phyloP scores from a whole-genome alignment of 53 echinoderm and acorn worm species.

The Mesocentrotus franciscanus region DNA sequence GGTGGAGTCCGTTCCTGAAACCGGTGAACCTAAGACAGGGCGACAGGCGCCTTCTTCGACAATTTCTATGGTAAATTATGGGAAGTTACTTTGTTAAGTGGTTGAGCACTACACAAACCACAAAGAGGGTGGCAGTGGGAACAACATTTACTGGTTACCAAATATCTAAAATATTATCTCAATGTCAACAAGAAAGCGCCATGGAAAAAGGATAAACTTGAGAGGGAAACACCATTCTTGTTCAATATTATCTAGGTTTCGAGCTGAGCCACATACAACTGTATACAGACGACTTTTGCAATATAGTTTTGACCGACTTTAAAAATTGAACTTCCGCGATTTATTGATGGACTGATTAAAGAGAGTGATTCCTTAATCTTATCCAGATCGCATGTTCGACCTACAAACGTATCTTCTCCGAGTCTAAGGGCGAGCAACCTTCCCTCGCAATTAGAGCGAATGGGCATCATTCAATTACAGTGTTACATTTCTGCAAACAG shows the following conservation, averaged over 20 bases:
- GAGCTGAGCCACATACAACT: background rate
- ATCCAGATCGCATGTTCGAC: background rate
- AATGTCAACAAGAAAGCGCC: background rate
- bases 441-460: background rate
- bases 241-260: background rate
- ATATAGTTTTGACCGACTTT: background rate
- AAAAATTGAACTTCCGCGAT: background rate
- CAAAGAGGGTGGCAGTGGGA: background rate
- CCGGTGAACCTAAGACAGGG: background rate
- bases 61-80: background rate
- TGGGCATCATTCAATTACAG: background rate
- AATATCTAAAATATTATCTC: background rate
- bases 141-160: background rate
- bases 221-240: background rate
- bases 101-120: too few relatives aligned
- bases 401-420: background rate
- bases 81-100: too few relatives aligned
- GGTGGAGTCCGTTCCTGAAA: background rate
- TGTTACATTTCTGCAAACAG: background rate
- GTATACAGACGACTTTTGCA: background rate
- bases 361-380: conserved; percentile 3
- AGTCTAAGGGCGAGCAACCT: background rate
- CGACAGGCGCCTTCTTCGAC: background rate
- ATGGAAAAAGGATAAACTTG: background rate
- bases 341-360: conserved; percentile 36